phyloP scores from a whole-genome alignment of 2,888 invertebrate species.

The Pollenia labialis region DNA sequence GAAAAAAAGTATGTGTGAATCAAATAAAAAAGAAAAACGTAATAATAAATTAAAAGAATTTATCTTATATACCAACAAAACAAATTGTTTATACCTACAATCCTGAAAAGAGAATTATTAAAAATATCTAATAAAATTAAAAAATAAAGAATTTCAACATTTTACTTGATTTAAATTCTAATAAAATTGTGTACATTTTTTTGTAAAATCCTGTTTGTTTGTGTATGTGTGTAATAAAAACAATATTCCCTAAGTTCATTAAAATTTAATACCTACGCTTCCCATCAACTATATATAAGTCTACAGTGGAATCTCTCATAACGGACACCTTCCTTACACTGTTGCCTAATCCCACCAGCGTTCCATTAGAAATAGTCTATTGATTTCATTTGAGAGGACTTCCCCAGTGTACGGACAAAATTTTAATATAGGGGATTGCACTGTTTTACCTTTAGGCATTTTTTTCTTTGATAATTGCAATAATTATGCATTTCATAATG shows the following conservation, averaged over 20 bases:
- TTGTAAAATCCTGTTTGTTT: not conserved
- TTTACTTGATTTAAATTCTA: not conserved
- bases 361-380: no score
- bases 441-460: no score
- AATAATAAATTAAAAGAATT: not conserved
- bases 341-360: no score
- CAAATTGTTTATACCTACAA: slow-evolving; percentile 17
- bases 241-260: not conserved
- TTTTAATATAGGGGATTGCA: no score
- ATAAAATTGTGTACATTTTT: not conserved
- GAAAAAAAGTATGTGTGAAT: slow-evolving; percentile 20
- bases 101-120: not conserved
- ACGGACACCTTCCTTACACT: no score
- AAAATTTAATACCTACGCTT: slow-evolving; percentile 23
- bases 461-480: no score
- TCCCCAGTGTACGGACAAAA: no score
- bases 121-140: not conserved
- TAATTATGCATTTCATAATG: no score
- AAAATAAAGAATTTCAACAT: not conserved
- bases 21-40: not conserved
- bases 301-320: no score
- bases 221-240: not conserved
- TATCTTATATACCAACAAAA: slow-evolving; percentile 3
- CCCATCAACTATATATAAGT: not conserved
- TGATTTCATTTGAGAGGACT: no score